Base-by-base conservation (phyloP, 2,888 invertebrate species). In the Allolobophora icterica region DNA sequence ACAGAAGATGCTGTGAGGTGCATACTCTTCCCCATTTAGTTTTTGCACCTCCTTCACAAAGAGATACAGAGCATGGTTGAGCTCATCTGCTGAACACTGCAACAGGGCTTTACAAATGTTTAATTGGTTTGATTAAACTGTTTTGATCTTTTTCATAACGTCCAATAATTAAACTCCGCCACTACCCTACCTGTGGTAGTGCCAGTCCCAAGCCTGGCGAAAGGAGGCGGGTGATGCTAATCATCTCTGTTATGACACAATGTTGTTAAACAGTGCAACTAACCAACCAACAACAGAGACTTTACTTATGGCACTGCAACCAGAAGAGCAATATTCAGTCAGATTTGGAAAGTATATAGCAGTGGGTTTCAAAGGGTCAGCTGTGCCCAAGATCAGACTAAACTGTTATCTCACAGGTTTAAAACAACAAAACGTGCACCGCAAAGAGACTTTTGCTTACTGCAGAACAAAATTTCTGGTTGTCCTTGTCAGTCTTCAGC, bases 1-100 rank as follows among this genome's bases (percentile, higher is more conserved):
- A 95, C 98, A 99, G 96, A 98, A 98, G 94, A 99, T 98, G 93
- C 98, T 98, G 95, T 99, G 98, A 0, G 98, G 98, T 6, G 98
- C 98, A 95, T 98, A 99, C 95, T 98, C 97, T 90, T 97, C 97
- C 90, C 98, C 98, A 94, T 98, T 98, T 0, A 98, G 98, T 95
- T 98, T 98, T 92, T 97, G 96, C 6, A 98, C 98, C 97, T 96
- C 95, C 95, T 98, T 98, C 0, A 98, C 97, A 95, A 98, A 98
- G 91, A 98, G 96, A 95, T 98, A 98, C 42, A 99, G 96, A 0
- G 98, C 94, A 91, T 97, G 98, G 96, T 98, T 98, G 35, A 99
- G 96, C 95, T 98, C 98, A 94, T 98, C 98, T 0, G 98, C 97
- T 0, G 98, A 98, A 93, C 98, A 96, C 95, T 98, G 98, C 40